Evolutionary conservation across 2,888 invertebrate species (phyloP).

Genomic region (Schizaphis graminum): DNA sequence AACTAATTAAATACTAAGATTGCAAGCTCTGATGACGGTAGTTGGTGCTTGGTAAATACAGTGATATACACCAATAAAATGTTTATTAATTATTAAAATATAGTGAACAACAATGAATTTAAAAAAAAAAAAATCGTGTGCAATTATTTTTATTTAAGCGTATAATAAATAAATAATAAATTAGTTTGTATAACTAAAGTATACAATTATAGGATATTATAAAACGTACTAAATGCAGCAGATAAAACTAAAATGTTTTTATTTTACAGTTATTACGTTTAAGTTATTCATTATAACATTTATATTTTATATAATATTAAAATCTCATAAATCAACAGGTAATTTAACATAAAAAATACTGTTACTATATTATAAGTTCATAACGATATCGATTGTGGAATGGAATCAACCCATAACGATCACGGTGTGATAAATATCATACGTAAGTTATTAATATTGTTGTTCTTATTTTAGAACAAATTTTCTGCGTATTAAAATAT

Average conservation of each 20-base stretch:
- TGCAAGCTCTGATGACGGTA: too few relatives aligned
- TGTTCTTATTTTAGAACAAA: background rate
- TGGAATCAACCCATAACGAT: background rate
- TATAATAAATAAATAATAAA: background rate
- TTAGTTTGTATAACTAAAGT: background rate
- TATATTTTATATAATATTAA: background rate
- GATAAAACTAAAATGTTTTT: background rate
- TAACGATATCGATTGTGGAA: slow-evolving; percentile 6
- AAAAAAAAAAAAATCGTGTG: background rate
- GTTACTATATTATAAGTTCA: background rate
- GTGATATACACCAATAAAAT: background rate
- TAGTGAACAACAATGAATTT: background rate
- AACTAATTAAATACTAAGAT: background rate
- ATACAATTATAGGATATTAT: background rate
- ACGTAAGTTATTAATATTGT: background rate
- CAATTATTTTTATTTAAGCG: background rate
- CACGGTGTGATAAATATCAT: background rate
- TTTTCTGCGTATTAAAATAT: slow-evolving; percentile 26
- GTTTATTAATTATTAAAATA: background rate
- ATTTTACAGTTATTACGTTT: background rate
- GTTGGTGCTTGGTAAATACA: background rate
- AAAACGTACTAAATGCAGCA: background rate
- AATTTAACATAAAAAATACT: background rate
- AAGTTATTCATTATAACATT: background rate
- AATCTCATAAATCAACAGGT: background rate